A percentile compares a stretch with the other conserved stretches of the same genome.
These are phyloP conservation scores for Timema podura DNA, from an alignment of 2,888 invertebrate species.

Conservation along the genomic window DNA sequence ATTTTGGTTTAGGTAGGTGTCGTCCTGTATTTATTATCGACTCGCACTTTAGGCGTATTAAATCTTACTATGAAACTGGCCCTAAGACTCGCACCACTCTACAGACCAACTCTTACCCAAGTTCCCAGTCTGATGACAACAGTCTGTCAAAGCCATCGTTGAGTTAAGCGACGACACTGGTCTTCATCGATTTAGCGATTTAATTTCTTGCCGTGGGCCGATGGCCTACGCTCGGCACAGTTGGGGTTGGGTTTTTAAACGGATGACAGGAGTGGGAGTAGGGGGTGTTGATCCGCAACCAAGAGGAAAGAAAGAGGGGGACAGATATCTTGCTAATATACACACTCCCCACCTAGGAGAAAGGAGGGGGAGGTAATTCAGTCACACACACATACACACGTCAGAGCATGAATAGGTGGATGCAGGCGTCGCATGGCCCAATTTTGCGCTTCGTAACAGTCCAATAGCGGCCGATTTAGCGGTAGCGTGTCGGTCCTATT, in stretches of 20 bases:
- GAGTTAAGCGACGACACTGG: not conserved
- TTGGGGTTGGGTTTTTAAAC: not conserved
- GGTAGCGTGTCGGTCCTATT: slow-evolving; percentile 25
- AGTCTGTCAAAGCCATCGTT: not conserved
- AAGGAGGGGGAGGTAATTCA: slow-evolving; percentile 14
- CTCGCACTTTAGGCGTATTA: no score
- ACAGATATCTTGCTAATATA: slow-evolving; percentile 24
- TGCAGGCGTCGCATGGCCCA: slow-evolving; percentile 20
- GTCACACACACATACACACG: slow-evolving; percentile 19
- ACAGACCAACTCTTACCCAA: no score
- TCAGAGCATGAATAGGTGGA: slow-evolving; percentile 22
- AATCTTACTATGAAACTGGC: no score
- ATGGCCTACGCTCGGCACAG: not conserved
- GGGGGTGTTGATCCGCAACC: slow-evolving; percentile 6
- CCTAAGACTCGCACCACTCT: no score
- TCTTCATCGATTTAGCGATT: not conserved
- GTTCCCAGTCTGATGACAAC: not conserved
- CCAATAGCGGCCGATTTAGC: slow-evolving; percentile 26
- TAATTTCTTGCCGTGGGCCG: not conserved
- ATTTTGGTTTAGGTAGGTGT: no score
- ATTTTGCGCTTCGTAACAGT: slow-evolving; percentile 26
- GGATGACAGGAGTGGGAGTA: not conserved
- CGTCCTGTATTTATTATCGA: no score
- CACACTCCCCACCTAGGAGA: slow-evolving; percentile 19
- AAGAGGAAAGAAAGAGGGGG: not conserved